Evolutionary conservation across 2,113 vertebrate species (phyloP).

Genomic region (Siniperca chuatsi): DNA sequence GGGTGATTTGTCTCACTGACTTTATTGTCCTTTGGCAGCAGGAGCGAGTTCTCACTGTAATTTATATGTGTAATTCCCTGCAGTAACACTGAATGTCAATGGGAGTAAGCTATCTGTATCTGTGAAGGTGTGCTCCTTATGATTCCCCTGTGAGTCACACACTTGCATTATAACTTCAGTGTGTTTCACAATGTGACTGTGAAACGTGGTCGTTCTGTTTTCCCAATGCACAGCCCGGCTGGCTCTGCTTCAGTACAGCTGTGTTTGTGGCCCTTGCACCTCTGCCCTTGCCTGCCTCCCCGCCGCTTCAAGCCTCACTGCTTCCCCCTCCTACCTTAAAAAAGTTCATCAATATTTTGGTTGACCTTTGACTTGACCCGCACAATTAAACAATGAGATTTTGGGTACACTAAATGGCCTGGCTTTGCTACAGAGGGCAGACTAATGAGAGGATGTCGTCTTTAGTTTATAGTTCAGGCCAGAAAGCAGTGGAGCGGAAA

Average conservation of each 20-base stretch:
- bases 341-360: slow-evolving; percentile 88
- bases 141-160: neutral
- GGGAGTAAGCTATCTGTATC: neutral
- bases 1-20: slow-evolving; percentile 27
- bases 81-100: neutral
- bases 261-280: slow-evolving; percentile 78
- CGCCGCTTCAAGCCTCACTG: slow-evolving; percentile 59
- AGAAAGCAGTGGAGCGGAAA: slow-evolving; percentile 80
- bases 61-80: neutral
- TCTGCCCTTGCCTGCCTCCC: slow-evolving; percentile 62
- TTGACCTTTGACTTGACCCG: slow-evolving; percentile 85
- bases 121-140: neutral
- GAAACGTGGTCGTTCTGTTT: slow-evolving; percentile 3
- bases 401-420: slow-evolving; percentile 85
- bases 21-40: slow-evolving; percentile 32
- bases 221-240: slow-evolving; percentile 27
- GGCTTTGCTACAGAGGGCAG: slow-evolving; percentile 82
- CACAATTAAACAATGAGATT: slow-evolving; percentile 84
- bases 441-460: slow-evolving; percentile 88
- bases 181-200: slow-evolving; percentile 2
- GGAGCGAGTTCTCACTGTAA: neutral
- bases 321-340: slow-evolving; percentile 65
- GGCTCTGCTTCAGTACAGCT: slow-evolving; percentile 69
- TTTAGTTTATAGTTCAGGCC: slow-evolving; percentile 83
- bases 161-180: slow-evolving; percentile 8